These are phyloP conservation scores for Elephas maximus DNA, from an alignment of 2,113 vertebrate species.

Conservation along the genomic window DNA sequence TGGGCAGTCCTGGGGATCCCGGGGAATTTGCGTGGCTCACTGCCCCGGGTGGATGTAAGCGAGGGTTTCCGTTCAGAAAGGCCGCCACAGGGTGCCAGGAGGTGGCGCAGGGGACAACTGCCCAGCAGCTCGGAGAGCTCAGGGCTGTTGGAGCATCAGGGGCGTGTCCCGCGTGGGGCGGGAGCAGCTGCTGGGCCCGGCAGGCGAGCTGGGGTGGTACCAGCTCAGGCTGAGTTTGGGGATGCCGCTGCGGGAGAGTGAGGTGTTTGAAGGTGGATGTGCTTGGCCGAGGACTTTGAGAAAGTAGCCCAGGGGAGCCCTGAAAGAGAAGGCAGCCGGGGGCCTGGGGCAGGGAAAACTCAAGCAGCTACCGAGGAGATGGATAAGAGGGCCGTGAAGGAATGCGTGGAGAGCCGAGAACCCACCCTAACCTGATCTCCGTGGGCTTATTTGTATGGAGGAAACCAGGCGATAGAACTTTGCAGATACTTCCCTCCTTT, in stretches of 20 bases:
- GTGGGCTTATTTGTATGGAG: background rate
- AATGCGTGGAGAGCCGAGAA: background rate
- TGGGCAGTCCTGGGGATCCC: background rate
- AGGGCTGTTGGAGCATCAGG: background rate
- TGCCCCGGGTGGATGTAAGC: background rate
- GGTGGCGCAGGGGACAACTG: background rate
- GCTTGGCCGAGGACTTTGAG: background rate
- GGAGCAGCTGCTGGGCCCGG: background rate
- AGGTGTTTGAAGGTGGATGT: background rate
- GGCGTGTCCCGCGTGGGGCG: background rate
- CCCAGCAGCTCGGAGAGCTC: background rate
- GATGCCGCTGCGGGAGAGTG: background rate
- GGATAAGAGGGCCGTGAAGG: background rate
- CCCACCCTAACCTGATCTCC: background rate
- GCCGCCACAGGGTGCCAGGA: background rate
- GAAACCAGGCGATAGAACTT: slow-evolving; percentile 45
- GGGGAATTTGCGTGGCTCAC: background rate
- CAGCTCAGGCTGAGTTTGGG: background rate
- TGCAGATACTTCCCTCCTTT: background rate
- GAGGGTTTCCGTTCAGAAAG: background rate
- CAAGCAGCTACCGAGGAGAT: background rate
- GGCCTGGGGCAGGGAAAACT: background rate
- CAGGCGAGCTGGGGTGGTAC: background rate
- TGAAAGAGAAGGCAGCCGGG: background rate
- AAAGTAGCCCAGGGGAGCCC: background rate